phyloP scores from a whole-genome alignment of 2,113 vertebrate genomes.

The Rhinogobius similis region DNA sequence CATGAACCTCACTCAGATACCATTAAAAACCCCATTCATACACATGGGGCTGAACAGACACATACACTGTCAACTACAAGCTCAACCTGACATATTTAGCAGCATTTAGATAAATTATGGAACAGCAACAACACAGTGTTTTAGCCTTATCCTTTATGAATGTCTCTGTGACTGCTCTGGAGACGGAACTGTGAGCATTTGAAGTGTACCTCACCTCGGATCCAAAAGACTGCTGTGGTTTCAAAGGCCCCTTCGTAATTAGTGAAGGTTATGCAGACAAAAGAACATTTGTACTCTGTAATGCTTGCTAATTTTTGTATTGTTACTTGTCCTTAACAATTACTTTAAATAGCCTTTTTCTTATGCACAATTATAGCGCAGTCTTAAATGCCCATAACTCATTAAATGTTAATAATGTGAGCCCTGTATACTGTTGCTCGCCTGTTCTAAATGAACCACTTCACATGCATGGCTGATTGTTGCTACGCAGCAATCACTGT shows the following conservation, averaged over 20 bases:
- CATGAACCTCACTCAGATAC: not conserved
- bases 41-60: not conserved
- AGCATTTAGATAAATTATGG: constrained; percentile 26
- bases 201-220: not conserved
- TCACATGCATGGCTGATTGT: not conserved
- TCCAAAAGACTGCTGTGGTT: not conserved
- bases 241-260: not conserved
- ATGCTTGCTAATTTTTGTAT: not conserved
- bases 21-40: not conserved
- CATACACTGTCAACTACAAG: not conserved
- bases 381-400: not conserved
- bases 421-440: not conserved
- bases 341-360: constrained; percentile 1
- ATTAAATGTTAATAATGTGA: constrained; percentile 3
- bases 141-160: constrained; percentile 13
- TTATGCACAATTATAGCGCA: not conserved
- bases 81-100: too few species aligned
- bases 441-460: not conserved
- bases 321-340: not conserved
- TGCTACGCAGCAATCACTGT: not conserved
- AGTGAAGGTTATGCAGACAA: constrained; percentile 2
- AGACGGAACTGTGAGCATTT: constrained; percentile 8
- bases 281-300: not conserved
- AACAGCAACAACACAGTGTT: constrained; percentile 17
- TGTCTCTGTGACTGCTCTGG: constrained; percentile 17